These are phyloP conservation scores for Aricia agestis DNA, from an alignment of 1,140 invertebrate species.

Conservation along the genomic window DNA sequence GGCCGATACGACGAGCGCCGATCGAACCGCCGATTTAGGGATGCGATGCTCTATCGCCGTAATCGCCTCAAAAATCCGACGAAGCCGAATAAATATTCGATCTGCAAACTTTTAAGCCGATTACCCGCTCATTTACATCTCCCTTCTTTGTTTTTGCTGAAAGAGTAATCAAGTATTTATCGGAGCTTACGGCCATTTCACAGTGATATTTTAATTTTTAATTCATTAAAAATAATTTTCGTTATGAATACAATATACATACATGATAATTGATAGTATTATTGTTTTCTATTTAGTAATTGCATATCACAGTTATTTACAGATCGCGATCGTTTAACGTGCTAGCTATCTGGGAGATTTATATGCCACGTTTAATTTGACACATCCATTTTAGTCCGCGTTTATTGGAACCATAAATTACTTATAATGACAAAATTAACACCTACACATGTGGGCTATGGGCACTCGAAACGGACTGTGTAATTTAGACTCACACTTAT, in stretches of 20 bases:
- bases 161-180: no score
- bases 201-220: no score
- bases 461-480: conserved; percentile 39
- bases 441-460: conserved; percentile 32
- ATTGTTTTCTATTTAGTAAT: not conserved
- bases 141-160: not conserved
- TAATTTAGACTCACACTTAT: conserved; percentile 54
- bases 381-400: not conserved
- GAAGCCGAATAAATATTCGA: conserved; percentile 40
- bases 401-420: not conserved
- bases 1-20: conserved; percentile 47
- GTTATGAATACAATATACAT: no score
- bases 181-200: no score
- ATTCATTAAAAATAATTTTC: no score
- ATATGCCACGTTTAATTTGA: not conserved
- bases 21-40: conserved; percentile 47
- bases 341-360: not conserved
- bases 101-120: not conserved
- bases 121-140: not conserved
- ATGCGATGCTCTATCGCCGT: conserved; percentile 38
- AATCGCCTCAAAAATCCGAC: conserved; percentile 44
- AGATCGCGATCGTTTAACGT: not conserved
- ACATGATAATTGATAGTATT: no score
- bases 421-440: conserved; percentile 28
- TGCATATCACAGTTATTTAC: not conserved